phyloP scores from a whole-genome alignment of 2,113 vertebrate genomes.

The Lathamus discolor region DNA sequence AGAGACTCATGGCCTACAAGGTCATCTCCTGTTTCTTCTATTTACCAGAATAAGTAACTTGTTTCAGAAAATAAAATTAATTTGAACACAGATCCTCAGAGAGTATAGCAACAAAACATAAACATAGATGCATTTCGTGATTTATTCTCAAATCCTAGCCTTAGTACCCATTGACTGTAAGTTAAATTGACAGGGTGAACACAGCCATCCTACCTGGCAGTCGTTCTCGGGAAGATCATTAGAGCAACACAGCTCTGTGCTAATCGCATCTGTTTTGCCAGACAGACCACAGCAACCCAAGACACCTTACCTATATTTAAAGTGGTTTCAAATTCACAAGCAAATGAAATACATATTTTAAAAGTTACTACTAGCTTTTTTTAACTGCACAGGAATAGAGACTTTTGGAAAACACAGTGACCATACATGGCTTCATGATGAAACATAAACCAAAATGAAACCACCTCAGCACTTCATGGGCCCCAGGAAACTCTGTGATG shows the following conservation, averaged over 20 bases:
- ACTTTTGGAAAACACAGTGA: neutral
- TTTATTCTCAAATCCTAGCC: neutral
- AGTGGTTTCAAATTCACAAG: neutral
- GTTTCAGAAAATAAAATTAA: neutral
- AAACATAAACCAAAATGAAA: neutral
- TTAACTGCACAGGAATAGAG: neutral
- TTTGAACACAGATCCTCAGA: neutral
- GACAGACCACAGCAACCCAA: neutral
- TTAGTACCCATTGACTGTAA: neutral
- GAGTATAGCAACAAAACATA: neutral
- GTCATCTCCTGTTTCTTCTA: neutral
- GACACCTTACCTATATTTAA: neutral
- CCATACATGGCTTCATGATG: fast-evolving
- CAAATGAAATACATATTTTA: neutral
- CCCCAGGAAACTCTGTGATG: neutral
- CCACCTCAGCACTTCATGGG: neutral
- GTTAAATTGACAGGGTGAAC: neutral
- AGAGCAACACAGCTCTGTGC: neutral
- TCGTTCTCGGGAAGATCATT: neutral
- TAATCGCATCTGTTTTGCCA: neutral
- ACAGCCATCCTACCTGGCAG: neutral
- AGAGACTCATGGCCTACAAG: neutral
- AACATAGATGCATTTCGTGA: neutral
- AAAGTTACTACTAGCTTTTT: neutral
- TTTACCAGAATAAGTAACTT: neutral